Evolutionary conservation across 2,797 vertebrate genomes (phyloP), one percentile per base, ranked within the genome.

Genomic region (Dermochelys coriacea): DNA sequence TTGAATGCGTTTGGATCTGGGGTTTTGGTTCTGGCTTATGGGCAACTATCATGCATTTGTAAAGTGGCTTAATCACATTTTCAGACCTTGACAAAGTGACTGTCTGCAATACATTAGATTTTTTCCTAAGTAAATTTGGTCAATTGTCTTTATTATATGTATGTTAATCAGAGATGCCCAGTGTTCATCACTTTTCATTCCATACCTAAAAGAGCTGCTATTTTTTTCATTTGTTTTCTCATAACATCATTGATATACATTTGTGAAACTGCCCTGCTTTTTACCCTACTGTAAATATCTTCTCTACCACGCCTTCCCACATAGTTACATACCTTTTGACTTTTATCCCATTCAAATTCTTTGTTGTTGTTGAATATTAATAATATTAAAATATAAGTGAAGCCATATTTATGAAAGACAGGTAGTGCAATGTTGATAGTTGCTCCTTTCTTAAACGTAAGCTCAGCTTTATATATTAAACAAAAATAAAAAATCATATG

Each of bases 1-100:
- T 93, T n/a, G n/a, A 10, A 5, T 10, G n/a, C 18, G n/a, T 41
- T 95, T 59, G 85, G 68, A 75, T 50, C 86, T 47, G 86, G 92
- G 85, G 83, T 92, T 41, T 93, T 97, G 41, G 7, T 89, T 80
- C 81, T 8, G 1, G 19, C 27, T 85, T 85, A 74, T 92, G 83
- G 34, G 50, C 41, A 82, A 54, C 77, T 64, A 74, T 84, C 77
- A 49, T 37, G 84, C 85, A 27, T 68, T 52, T 78, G 87, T 75
- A 85, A 64, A 74, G 12, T 61, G 29, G 29, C 29, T 59, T 31
- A 59, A 31, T 12, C 64, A 19, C 23, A 5, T 57, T 51, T 90
- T 49, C 74, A 89, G 64, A 80, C 34, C 74, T 90, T 85, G 86
- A 78, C 78, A 94, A 91, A 92, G 78, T 2, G 12, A 86, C 41